Percentiles rank a stretch among this genome's conserved stretches.
These are phyloP conservation scores for Platichthys flesus DNA, from an alignment of 2,113 vertebrate species.

Conservation along the genomic window DNA sequence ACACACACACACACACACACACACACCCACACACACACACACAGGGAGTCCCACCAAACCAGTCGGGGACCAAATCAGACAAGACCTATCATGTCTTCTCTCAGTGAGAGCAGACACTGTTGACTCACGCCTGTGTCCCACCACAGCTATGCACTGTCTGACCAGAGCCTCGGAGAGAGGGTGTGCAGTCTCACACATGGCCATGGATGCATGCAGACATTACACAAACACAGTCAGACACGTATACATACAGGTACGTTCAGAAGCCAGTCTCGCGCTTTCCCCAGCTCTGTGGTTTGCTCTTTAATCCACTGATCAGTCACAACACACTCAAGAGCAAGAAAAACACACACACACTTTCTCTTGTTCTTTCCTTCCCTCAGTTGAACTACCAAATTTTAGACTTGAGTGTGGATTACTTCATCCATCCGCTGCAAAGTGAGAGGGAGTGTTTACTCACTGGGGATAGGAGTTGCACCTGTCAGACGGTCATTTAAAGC, in stretches of 20 bases:
- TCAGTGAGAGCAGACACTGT: constrained; percentile 77
- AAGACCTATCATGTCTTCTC: constrained; percentile 75
- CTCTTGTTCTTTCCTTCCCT: constrained; percentile 12
- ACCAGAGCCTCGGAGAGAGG: constrained; percentile 76
- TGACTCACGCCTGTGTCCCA: constrained; percentile 79
- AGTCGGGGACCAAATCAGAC: constrained; percentile 65
- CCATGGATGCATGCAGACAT: constrained; percentile 62
- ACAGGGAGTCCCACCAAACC: constrained; percentile 44
- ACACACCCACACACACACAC: constrained; percentile 33
- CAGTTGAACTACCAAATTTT: not conserved
- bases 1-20: constrained; percentile 34
- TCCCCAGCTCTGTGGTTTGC: constrained; percentile 50
- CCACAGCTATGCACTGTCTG: constrained; percentile 85
- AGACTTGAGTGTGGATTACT: constrained; percentile 26
- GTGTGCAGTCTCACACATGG: constrained; percentile 67
- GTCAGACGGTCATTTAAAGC: constrained; percentile 30
- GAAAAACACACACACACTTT: constrained; percentile 43
- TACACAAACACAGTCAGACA: constrained; percentile 59
- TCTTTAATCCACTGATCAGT: constrained; percentile 35
- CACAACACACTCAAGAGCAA: constrained; percentile 15
- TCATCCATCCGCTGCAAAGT: constrained; percentile 26
- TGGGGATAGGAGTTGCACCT: constrained; percentile 31
- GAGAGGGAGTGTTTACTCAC: constrained; percentile 26
- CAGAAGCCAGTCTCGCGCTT: constrained; percentile 27
- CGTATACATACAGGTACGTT: constrained; percentile 51